phyloP scores from a whole-genome alignment of 2,113 vertebrate genomes.

The Myocastor coypus region DNA sequence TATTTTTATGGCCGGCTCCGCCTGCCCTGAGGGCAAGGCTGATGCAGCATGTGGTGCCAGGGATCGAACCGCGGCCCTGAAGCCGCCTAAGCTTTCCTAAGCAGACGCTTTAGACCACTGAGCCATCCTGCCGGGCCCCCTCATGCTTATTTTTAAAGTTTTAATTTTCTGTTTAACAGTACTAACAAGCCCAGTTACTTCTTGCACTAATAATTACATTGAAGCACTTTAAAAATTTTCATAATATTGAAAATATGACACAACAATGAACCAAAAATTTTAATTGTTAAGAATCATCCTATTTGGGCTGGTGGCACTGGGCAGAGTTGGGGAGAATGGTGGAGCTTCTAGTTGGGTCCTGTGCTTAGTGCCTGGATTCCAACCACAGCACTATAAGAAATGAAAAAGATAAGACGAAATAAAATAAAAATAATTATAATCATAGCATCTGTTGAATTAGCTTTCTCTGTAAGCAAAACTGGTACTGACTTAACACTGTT shows the following conservation, averaged over 20 bases:
- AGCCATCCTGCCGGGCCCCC: no score
- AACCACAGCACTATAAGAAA: not conserved
- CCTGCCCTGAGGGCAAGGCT: no score
- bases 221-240: not conserved
- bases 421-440: not conserved
- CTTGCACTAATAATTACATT: not conserved
- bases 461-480: not conserved
- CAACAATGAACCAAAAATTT: not conserved
- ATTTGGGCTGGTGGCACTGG: not conserved
- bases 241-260: not conserved
- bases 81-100: no score
- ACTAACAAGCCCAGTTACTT: not conserved
- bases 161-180: not conserved
- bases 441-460: not conserved
- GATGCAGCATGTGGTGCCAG: no score
- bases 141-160: conserved; percentile 18
- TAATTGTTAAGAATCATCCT: not conserved
- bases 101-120: no score
- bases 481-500: not conserved
- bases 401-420: not conserved
- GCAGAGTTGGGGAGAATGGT: not conserved
- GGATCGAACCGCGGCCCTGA: no score
- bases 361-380: not conserved
- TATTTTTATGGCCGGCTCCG: no score
- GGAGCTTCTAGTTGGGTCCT: not conserved